These are phyloP conservation scores for Zoanthus sansibaricus DNA, from an alignment of 92 coral and sea anemone species.

Conservation along the genomic window DNA sequence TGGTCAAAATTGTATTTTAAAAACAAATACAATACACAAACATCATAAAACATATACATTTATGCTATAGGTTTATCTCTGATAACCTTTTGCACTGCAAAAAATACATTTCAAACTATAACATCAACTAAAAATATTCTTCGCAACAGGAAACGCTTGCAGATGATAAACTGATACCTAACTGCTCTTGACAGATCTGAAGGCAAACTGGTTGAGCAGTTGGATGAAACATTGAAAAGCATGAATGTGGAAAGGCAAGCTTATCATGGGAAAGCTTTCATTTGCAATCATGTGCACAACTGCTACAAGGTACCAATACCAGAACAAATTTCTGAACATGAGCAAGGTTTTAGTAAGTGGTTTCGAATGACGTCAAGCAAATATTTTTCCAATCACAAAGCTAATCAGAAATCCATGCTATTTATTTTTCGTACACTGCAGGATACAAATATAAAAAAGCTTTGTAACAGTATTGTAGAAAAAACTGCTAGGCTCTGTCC, in stretches of 20 bases:
- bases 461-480: slow-evolving; percentile 30
- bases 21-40: too few relatives aligned
- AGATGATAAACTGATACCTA: too few relatives aligned
- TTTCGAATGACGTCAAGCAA: not conserved
- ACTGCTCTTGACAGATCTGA: too few relatives aligned
- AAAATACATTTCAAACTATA: too few relatives aligned
- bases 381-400: not conserved
- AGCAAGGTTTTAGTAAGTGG: not conserved
- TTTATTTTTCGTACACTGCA: not conserved
- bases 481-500: slow-evolving; percentile 51
- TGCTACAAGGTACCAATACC: slow-evolving; percentile 24
- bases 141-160: too few relatives aligned
- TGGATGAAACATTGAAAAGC: slow-evolving; percentile 14
- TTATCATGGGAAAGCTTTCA: slow-evolving; percentile 47
- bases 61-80: too few relatives aligned
- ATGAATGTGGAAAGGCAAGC: slow-evolving; percentile 55
- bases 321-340: not conserved
- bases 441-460: slow-evolving; percentile 43
- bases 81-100: too few relatives aligned
- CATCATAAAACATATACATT: too few relatives aligned
- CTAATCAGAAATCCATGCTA: not conserved
- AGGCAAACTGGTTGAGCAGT: too few relatives aligned
- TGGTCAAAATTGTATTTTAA: too few relatives aligned
- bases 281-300: slow-evolving; percentile 48
- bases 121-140: too few relatives aligned